Evolutionary conservation across 1,140 invertebrate species (phyloP), one percentile per base, ranked within the genome.

Genomic region (Capitella teleta): DNA sequence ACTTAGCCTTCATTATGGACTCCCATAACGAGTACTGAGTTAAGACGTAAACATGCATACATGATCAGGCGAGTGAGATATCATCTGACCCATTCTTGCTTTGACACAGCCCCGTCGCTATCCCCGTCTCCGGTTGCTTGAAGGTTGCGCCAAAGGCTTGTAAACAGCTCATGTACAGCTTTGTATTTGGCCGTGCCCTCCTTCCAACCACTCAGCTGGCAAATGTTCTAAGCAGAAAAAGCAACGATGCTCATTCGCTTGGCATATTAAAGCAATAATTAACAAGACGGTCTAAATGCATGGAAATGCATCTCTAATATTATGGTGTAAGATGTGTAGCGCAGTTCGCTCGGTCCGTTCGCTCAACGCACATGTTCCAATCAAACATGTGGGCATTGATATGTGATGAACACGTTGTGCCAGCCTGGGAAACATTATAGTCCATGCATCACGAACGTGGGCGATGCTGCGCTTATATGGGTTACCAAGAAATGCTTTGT

Each of bases 191-290:
- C 54, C 5, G 57, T 55, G 3, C 60, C 65, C 1, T 49, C 49
- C 26, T 60, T 62, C 70, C 70, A 72, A 0, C 68, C 68, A 56
- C 66, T 70, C 58, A 69, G 51, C 26, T 63, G 57, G 51, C 68
- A 68, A 1, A 68, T 62, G 59, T 63, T 61, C 66, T 66, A 24
- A 1, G 53, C 3, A 18, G 28, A 10, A 38, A 12, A 19, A 40
- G 5, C 5, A 25, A 5, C 21, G 12, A 8, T 16, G 12, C 5
- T 6, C 14, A 41, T 12, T 6, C 6, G 5, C 18, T 14, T 21
- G 28, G 25, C n/a, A 8, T 18, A 19, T n/a, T 19, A 6, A 21
- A 36, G 30, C 32, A 12, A 5, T 37, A 4, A 21, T 21, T 37
- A 36, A 23, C 5, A 6, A n/a, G 18, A 12, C 12, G 10, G 18